Base-by-base conservation (phyloP, 2,113 vertebrate genomes). In the Colius striatus region DNA sequence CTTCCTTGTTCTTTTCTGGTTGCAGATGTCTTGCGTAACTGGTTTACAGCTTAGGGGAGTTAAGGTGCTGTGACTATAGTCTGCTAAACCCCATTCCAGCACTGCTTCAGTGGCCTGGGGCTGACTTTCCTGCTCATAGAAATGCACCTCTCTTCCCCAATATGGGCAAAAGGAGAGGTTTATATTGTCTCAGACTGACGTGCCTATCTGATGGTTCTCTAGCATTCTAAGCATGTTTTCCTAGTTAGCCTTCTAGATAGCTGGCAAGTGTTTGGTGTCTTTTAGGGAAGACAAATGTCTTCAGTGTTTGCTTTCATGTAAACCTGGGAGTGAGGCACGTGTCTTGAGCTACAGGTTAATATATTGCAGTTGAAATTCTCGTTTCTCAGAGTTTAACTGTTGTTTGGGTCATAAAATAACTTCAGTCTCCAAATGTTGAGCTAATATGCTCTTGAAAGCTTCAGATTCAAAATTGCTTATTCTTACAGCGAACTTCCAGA, bases 201-300 rank as follows among this genome's bases (percentile, higher is more conserved):
- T 45, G 68, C 72, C 68, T 65, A 4, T 10, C 73, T 72, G 57
- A 10, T 85, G 54, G 47, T 92, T 73, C 67, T 51, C 20, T 36
- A 50, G 63, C 82, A 11, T 93, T 95, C 82, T 88, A 10, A 43
- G 58, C 60, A 66, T 95, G 79, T 29, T 92, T 90, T 65, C 62
- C 58, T 74, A 62, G 14, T 85, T 83, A 86, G 23, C 29, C 32
- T 84, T 78, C 21, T 38, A 20, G 2, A 4, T 58, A 71, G 30
- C 50, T 85, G 58, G 54, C 47, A 36, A 76, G 10, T 41, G 27
- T 58, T 47, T 94, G 54, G 5, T 74, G 11, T 54, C 45, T 57
- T 54, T 27, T 19, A 68, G 47, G 50, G 47, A 76, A 61, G 29
- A 11, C 25, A 62, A 13, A 21, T 19, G n/a, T 57, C 54, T 54